Evolutionary conservation across 2,113 vertebrate species (phyloP).

Genomic region (Sceloporus tristichus): DNA sequence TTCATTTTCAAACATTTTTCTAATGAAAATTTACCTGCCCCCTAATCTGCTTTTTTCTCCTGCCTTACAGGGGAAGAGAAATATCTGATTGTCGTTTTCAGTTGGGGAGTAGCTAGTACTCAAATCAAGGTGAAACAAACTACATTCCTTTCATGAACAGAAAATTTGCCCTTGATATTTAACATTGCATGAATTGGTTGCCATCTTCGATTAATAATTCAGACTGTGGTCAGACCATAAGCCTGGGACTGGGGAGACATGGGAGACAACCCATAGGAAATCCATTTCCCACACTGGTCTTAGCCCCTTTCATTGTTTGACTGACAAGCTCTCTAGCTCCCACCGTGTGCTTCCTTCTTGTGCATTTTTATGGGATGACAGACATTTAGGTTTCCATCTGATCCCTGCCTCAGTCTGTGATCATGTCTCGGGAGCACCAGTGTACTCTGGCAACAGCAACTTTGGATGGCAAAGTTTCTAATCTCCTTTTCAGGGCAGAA

Average conservation of each 20-base stretch:
- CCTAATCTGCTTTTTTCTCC: not conserved
- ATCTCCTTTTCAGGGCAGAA: slow-evolving; percentile 32
- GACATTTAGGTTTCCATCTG: slow-evolving; percentile 6
- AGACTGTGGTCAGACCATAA: not conserved
- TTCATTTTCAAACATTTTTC: not conserved
- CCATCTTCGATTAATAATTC: not conserved
- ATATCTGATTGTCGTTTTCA: not conserved
- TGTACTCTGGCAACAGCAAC: not conserved
- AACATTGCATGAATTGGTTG: not conserved
- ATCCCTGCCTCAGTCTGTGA: not conserved
- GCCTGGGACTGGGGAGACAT: not conserved
- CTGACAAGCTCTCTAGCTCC: not conserved
- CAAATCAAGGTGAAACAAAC: not conserved
- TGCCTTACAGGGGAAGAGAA: not conserved
- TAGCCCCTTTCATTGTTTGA: not conserved
- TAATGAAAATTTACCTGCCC: not conserved
- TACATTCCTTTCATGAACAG: not conserved
- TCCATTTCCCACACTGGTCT: not conserved
- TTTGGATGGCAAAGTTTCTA: slow-evolving; percentile 43
- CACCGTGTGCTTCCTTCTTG: not conserved
- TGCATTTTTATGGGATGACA: slow-evolving; percentile 8
- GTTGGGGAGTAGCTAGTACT: not conserved
- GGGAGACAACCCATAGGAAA: not conserved
- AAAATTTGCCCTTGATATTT: not conserved
- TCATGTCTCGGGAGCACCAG: not conserved